Evolutionary conservation across 1,140 invertebrate species (phyloP), one percentile per base, ranked within the genome.

Genomic region (Callitettix versicolor): DNA sequence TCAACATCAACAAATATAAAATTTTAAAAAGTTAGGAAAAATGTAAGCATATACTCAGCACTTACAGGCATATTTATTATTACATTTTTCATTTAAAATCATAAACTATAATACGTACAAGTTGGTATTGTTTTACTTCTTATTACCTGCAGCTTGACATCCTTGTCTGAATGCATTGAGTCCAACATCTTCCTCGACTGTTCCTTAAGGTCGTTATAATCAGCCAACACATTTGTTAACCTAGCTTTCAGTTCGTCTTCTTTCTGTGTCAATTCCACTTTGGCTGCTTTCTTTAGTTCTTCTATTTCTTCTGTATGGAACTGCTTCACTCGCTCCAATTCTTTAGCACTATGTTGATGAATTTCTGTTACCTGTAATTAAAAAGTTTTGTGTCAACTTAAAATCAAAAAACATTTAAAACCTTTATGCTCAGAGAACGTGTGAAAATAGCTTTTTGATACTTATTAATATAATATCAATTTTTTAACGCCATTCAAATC

Each of bases 191-290:
- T 59, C 44, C 60, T 11, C 58, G 59, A 48, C 62, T 67, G 56
- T 18, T 69, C 66, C 5, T 61, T 64, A 24, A 70, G 48, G 30
- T 68, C 58, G 49, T 65, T 63, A 47, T 70, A 64, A 20, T 64
- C 62, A 0, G 55, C 11, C 43, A 65, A 63, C 0, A 66, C 53
- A n/a, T 53, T 58, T 4, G 61, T 55, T 2, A 72, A 53, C 48
- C 69, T 61, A 1, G 60, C 40, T 36, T 64, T 56, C 40, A 74
- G 53, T 24, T 66, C 63, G n/a, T 53, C 33, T 21, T 71, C 68
- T 15, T 61, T 61, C 21, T 66, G 56, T 24, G 65, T 63, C 1
- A 63, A 60, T 48, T 21, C 53, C 53, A 12, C 67, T 49, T n/a
- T 68, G 63, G 57, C 58, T 56, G 4, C 62, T 40, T 20, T 53